phyloP scores from a whole-genome alignment of 2,888 invertebrate genomes.

The Chymomyza caudatula region DNA sequence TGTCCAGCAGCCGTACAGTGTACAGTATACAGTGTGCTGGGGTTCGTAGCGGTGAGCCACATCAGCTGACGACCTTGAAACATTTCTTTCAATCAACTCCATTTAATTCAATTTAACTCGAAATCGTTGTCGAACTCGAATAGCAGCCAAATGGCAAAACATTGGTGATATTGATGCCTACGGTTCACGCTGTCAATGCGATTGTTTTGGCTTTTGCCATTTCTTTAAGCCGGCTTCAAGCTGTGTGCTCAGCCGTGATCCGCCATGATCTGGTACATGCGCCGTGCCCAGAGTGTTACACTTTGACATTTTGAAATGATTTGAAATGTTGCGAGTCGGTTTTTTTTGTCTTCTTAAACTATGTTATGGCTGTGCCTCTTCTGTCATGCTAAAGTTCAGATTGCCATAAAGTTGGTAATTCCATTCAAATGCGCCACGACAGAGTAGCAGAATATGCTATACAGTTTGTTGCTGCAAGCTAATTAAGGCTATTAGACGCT shows the following conservation, averaged over 20 bases:
- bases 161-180: background rate
- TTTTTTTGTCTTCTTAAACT: too few species aligned
- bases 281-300: slow-evolving; percentile 14
- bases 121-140: too few species aligned
- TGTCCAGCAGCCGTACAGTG: slow-evolving; percentile 10
- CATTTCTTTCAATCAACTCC: slow-evolving; percentile 49
- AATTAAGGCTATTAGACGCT: background rate
- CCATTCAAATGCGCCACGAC: background rate
- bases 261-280: slow-evolving; percentile 9
- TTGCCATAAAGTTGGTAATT: slow-evolving; percentile 14
- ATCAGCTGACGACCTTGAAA: slow-evolving; percentile 60
- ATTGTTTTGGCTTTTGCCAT: slow-evolving; percentile 59
- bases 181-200: background rate
- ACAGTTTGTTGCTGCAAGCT: background rate
- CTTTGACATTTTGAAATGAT: slow-evolving; percentile 58
- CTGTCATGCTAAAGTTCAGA: slow-evolving; percentile 67
- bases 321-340: slow-evolving; percentile 26
- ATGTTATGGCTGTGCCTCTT: background rate
- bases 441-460: background rate
- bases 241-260: slow-evolving; percentile 21
- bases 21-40: too few species aligned
- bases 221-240: slow-evolving; percentile 55
- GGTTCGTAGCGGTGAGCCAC: too few species aligned
- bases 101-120: background rate
- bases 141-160: background rate